A percentile compares a stretch with the other conserved stretches of the same genome.
Conservation (phyloP, 1,140 invertebrate genomes). For the Venustaconcha ellipsiformis region DNA sequence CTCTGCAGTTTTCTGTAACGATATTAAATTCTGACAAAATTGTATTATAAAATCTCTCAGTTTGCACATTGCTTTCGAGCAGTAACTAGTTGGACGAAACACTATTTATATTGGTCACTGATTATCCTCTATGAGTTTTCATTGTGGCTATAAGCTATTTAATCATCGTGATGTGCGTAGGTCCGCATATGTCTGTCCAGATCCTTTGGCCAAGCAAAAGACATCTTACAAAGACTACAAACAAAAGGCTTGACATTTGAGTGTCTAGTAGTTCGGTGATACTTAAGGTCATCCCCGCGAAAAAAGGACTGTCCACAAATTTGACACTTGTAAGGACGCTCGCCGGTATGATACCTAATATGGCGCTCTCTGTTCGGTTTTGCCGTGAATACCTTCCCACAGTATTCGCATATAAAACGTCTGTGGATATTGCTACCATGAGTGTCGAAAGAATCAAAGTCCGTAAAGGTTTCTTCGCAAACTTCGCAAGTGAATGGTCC, state of each 20-base stretch:
- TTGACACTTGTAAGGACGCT: conserved; percentile 61
- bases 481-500: conserved; percentile 43
- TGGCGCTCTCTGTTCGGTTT: conserved; percentile 63
- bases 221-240: conserved; percentile 43
- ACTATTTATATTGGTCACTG: too few relatives aligned
- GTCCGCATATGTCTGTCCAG: conserved; percentile 48
- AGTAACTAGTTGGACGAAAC: too few relatives aligned
- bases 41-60: too few relatives aligned
- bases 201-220: conserved; percentile 55
- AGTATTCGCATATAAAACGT: conserved; percentile 58
- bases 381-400: conserved; percentile 61
- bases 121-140: too few relatives aligned
- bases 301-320: conserved; percentile 56
- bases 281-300: conserved; percentile 61
- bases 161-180: conserved; percentile 20
- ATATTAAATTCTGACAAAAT: too few relatives aligned
- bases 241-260: conserved; percentile 46
- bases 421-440: conserved; percentile 51
- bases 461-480: conserved; percentile 42
- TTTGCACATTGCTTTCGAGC: too few relatives aligned
- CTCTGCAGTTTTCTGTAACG: too few relatives aligned
- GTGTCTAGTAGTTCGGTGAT: conserved; percentile 63
- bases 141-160: too few relatives aligned
- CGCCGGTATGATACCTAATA: conserved; percentile 62
- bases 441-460: conserved; percentile 50